These are phyloP conservation scores for Cyphotilapia sp. DNA, from an alignment of 2,113 vertebrate species.

Conservation along the genomic window DNA sequence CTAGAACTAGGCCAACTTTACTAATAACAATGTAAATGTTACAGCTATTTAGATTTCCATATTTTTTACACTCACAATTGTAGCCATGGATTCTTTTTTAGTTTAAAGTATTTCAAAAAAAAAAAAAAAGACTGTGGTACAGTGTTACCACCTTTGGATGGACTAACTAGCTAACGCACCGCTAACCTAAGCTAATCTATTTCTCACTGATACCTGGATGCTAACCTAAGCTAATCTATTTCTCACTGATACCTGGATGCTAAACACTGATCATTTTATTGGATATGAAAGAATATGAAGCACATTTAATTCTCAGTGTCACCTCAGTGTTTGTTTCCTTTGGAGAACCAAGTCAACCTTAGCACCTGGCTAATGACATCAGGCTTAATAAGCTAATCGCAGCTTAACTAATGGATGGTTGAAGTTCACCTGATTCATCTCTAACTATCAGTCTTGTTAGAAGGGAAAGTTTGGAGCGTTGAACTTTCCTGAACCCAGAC, in stretches of 20 bases:
- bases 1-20: neutral
- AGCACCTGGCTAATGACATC: neutral
- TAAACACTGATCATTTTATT: neutral
- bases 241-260: neutral
- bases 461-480: accelerated
- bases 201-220: neutral
- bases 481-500: neutral
- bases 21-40: neutral
- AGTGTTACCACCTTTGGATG: accelerated
- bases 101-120: neutral
- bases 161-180: neutral
- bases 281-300: accelerated
- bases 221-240: neutral
- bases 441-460: neutral
- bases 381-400: neutral
- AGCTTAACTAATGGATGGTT: neutral
- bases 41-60: neutral
- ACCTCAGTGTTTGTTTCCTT: neutral
- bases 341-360: neutral
- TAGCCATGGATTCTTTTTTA: neutral
- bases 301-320: neutral
- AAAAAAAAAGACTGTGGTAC: neutral
- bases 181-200: neutral
- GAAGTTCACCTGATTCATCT: neutral
- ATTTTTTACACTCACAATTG: neutral